These are phyloP conservation scores for Hydraecia micacea DNA, from an alignment of 2,888 invertebrate species.

Conservation along the genomic window DNA sequence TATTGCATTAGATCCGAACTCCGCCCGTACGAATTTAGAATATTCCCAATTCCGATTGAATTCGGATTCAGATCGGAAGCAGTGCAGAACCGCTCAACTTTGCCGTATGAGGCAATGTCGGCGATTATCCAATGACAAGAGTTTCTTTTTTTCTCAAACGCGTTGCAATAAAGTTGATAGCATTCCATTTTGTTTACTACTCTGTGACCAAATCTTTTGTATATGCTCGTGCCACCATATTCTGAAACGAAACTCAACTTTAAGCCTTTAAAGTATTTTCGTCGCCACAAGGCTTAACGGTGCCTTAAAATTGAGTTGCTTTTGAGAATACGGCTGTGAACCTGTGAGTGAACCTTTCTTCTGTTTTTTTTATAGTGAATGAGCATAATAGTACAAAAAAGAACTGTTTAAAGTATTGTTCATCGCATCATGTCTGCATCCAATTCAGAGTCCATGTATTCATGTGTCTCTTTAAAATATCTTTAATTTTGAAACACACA, in stretches of 20 bases:
- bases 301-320: background rate
- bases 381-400: slow-evolving; percentile 5
- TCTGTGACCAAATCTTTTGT: slow-evolving; percentile 12
- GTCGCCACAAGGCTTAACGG: background rate
- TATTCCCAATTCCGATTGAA: background rate
- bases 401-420: background rate
- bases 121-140: background rate
- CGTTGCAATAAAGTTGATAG: too few relatives aligned
- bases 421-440: slow-evolving; percentile 25
- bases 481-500: background rate
- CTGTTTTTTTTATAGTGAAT: slow-evolving; percentile 20
- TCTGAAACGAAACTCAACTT: slow-evolving; percentile 1
- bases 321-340: background rate
- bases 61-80: background rate
- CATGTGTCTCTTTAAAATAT: background rate
- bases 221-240: background rate
- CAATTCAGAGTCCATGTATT: background rate
- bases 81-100: background rate
- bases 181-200: slow-evolving; percentile 31
- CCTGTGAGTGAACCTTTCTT: background rate
- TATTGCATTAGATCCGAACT: background rate
- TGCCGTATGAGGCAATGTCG: background rate
- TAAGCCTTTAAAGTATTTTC: background rate
- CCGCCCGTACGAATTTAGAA: background rate
- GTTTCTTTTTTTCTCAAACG: background rate